Base-by-base conservation (phyloP, 2,888 invertebrate species). In the Nomada flava region DNA sequence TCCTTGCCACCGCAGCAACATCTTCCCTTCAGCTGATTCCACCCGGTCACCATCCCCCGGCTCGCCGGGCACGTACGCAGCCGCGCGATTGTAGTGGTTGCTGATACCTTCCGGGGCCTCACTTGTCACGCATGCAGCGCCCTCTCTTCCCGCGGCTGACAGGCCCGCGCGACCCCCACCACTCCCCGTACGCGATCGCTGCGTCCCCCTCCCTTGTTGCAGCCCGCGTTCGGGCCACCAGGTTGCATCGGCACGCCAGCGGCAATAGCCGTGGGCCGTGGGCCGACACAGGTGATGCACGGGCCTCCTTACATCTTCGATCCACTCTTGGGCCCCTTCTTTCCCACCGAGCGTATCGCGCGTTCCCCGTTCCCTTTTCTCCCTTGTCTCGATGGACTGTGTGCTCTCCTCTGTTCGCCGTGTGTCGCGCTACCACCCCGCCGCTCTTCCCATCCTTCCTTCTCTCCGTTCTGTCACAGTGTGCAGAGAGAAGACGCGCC, bases 201-300 rank as follows among this genome's bases (percentile, higher is more conserved):
- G 13, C 47, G 65, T 71, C 63, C 18, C 65, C 63, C 71, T 63
- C 62, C 53, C 65, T 67, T 62, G 65, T 68, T 65, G 65, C 57
- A 23, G 29, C 78, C 59, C 75, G 69, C 63, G 76, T 74, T 76
- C 83, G 74, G 74, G 74, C 85, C 79, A 73, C 88, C 81, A 82
- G 78, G 78, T 80, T 76, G 85, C 82, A 82, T 83, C 83, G 86
- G 85, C 86, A 85, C 84, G 85, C 88, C 86, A 84, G 86, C 89
- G 86, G 89, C 90, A 89, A 90, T 90, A 91, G 86, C 89, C 89
- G 90, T 89, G 88, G 88, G 88, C 86, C 88, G 88, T 85, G 88
- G 88, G 86, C 85, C 90, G 89, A 91, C 91, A 90, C 90, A 90
- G 90, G 90, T 91, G 91, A 91, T 91, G 88, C 90, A 90, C 90